phyloP scores from a whole-genome alignment of 2,113 vertebrate species.

The Pipa parva region DNA sequence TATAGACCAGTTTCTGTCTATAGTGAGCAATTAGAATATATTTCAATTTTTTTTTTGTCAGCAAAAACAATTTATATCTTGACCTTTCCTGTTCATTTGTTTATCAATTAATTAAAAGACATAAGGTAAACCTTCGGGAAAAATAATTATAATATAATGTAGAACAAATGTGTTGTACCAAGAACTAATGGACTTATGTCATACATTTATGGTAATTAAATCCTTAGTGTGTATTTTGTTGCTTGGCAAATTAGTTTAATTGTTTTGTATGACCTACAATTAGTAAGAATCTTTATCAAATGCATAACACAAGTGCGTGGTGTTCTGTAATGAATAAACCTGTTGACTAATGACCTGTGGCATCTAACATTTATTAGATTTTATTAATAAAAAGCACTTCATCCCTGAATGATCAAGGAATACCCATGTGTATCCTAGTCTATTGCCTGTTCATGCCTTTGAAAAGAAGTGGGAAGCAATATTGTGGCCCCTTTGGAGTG shows the following conservation, averaged over 20 bases:
- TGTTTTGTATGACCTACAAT: slow-evolving; percentile 40
- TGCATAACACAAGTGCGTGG: slow-evolving; percentile 8
- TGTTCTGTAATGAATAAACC: slow-evolving; percentile 8
- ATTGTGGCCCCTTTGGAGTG: no score
- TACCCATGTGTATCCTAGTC: no score
- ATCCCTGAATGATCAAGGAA: no score
- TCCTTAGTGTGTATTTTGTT: slow-evolving; percentile 39
- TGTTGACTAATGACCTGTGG: slow-evolving; percentile 12
- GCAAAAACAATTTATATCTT: background rate
- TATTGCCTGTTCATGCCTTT: no score
- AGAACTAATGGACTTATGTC: slow-evolving; percentile 29
- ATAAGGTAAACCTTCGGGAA: slow-evolving; percentile 35
- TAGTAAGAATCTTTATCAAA: slow-evolving; percentile 28
- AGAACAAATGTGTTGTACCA: slow-evolving; percentile 32
- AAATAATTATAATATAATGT: slow-evolving; percentile 40
- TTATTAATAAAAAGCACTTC: background rate
- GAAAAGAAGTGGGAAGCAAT: no score
- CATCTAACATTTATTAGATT: background rate
- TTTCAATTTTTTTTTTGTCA: background rate
- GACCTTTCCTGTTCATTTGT: slow-evolving; percentile 30
- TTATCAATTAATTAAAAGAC: slow-evolving; percentile 37
- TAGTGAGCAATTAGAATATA: background rate
- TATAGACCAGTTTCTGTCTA: background rate
- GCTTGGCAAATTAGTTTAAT: slow-evolving; percentile 39
- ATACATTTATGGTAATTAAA: slow-evolving; percentile 38